phyloP scores from a whole-genome alignment of 2,113 vertebrate genomes.

The Accipiter cooperii region DNA sequence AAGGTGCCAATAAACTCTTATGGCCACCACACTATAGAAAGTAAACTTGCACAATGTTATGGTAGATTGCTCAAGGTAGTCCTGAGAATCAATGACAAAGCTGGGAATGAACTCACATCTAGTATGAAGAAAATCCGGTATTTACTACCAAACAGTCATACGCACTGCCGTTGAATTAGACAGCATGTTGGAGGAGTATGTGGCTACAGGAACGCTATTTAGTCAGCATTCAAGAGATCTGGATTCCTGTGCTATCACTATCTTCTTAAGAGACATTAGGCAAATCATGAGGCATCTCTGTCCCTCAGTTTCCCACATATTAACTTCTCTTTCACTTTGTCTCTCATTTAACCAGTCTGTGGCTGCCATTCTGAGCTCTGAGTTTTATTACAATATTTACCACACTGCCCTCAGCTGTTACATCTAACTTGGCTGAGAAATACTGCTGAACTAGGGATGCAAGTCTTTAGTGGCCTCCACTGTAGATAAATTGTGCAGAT shows the following conservation, averaged over 20 bases:
- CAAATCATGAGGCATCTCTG: background rate
- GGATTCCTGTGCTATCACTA: background rate
- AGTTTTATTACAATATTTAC: background rate
- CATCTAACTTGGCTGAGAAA: background rate
- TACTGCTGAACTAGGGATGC: background rate
- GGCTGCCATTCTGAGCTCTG: background rate
- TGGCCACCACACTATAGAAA: background rate
- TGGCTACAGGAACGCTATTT: background rate
- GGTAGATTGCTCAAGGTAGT: background rate
- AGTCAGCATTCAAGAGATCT: background rate
- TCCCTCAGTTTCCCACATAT: background rate
- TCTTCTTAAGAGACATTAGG: background rate
- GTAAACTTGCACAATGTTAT: background rate
- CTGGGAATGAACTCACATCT: background rate
- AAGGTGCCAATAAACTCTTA: background rate
- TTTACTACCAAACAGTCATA: background rate
- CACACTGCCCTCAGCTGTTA: background rate
- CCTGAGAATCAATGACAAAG: background rate
- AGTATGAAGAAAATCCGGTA: background rate
- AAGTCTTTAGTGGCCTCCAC: background rate
- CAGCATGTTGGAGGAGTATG: background rate
- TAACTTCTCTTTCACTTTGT: background rate
- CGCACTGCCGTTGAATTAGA: fast-evolving
- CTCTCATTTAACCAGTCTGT: background rate
- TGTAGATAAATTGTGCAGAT: background rate